Evolutionary conservation across 1,140 invertebrate genomes (phyloP).

Genomic region (Drosophila auraria): DNA sequence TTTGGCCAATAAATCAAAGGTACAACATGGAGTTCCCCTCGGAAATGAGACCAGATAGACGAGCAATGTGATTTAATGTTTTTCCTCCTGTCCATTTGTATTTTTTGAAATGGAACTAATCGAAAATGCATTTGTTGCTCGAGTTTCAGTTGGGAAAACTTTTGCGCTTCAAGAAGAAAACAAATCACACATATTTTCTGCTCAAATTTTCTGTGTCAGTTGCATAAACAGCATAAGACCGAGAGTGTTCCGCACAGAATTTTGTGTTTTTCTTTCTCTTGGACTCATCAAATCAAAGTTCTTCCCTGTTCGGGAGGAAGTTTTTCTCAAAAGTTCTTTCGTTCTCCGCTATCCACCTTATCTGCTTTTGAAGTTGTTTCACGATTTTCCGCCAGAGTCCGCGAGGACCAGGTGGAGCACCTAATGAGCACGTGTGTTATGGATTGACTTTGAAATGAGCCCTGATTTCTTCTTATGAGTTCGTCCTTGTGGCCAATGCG

Average conservation of each 20-base stretch:
- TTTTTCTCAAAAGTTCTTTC: conserved; percentile 46
- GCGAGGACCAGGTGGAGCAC: not conserved
- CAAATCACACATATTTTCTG: conserved; percentile 38
- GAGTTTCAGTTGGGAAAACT: conserved; percentile 29
- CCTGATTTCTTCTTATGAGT: conserved; percentile 31
- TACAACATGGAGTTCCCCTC: conserved; percentile 62
- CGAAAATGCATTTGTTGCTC: conserved; percentile 77
- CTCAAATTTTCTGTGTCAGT: conserved; percentile 50
- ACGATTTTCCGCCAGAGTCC: conserved; percentile 15
- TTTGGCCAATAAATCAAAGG: conserved; percentile 63
- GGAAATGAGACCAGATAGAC: conserved; percentile 64
- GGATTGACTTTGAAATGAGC: conserved; percentile 45
- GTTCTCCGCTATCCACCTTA: conserved; percentile 37
- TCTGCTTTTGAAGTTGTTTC: conserved; percentile 65
- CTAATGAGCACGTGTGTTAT: conserved; percentile 57
- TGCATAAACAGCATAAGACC: conserved; percentile 44
- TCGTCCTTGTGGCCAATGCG: conserved; percentile 32
- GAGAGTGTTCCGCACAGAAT: conserved; percentile 13
- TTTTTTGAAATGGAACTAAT: conserved; percentile 49
- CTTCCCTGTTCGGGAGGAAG: conserved; percentile 48
- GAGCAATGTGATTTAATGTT: conserved; percentile 60
- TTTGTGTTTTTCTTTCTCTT: conserved; percentile 17
- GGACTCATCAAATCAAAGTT: conserved; percentile 46
- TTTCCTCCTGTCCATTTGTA: too few species aligned
- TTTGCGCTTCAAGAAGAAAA: conserved; percentile 28